These are phyloP conservation scores for Anser cygnoides DNA, from an alignment of 2,113 vertebrate species.

Conservation along the genomic window DNA sequence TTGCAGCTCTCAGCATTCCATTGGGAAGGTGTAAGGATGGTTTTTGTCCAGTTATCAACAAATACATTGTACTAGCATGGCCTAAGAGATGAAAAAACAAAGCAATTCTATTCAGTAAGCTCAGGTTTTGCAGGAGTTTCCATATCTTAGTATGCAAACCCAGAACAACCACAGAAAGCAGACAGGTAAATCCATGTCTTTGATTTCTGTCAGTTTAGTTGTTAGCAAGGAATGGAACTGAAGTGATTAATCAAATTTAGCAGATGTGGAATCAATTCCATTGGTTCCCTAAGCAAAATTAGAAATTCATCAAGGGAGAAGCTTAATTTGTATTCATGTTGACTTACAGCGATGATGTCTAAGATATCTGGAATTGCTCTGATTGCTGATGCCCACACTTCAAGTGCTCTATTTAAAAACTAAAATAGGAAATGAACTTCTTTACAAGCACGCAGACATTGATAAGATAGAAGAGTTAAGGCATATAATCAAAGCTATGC, in stretches of 20 bases:
- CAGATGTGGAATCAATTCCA: conserved; percentile 41
- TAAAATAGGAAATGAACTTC: conserved; percentile 19
- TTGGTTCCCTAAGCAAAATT: conserved; percentile 36
- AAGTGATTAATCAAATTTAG: conserved; percentile 60
- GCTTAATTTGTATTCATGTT: conserved; percentile 47
- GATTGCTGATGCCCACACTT: conserved; percentile 12
- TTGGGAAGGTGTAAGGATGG: background rate
- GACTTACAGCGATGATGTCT: background rate
- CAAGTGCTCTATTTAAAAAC: background rate
- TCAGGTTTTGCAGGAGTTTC: background rate
- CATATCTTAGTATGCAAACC: background rate
- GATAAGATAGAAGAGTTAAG: conserved; percentile 33
- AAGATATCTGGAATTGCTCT: conserved; percentile 11
- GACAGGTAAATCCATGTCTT: conserved; percentile 32
- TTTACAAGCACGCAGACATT: conserved; percentile 4
- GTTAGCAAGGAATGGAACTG: conserved; percentile 22
- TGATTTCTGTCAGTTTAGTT: conserved; percentile 47
- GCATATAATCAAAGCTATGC: conserved; percentile 37
- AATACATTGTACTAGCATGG: background rate
- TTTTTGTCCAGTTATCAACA: background rate
- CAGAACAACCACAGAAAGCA: background rate
- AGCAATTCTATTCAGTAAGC: background rate
- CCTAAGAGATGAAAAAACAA: background rate
- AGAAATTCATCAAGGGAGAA: conserved; percentile 44
- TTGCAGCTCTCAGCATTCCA: background rate